Base-by-base conservation (phyloP, 2,113 vertebrate genomes). In the Aptenodytes forsteri region DNA sequence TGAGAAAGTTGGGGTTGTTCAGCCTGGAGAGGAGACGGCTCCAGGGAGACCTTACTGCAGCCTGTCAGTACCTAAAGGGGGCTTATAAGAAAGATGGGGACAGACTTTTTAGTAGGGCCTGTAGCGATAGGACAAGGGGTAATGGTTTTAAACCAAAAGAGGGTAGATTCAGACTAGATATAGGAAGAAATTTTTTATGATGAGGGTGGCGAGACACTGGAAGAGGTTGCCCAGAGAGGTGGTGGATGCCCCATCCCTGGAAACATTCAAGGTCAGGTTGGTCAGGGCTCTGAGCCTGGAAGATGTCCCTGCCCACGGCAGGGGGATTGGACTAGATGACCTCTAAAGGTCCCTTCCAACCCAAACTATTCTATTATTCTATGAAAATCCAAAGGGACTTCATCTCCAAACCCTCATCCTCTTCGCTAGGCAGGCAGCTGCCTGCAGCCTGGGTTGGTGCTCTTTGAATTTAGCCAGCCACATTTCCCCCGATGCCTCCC, bases 341-440 rank as follows among this genome's bases (percentile, higher is more conserved):
- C 34, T 58, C 7, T 4, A 30, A 29, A 38, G 6, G 7, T 26
- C 26, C 16, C 11, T 55, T 82, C 89, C 26, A 2, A 5, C 20
- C 7, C 40, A 52, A n/a, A 34, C 11, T 11, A 2, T 16, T 27
- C 52, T 16, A 2, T 3, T 38, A 16, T 54, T 8, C 42, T 4
- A 0, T 16, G 38, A 54, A 34, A 34, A 61, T 21, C 50, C 61
- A 16, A 50, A 46, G 61, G 30, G 36, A 23, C 7, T 25, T 67
- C n/a, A 0, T 42, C 42, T 38, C 83, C 11, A 18, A 26, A 15
- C 13, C 23, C 8, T 13, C 25, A 0, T 11, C 29, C 4, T 1
- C 52, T 16, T 29, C 5, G 0, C 67, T 7, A 8, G 21, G 23
- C 25, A 29, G 20, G 50, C 19, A 46, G 38, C 40, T 69, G 16